Evolutionary conservation across 2,888 invertebrate genomes (phyloP), one percentile per base, ranked within the genome.

Genomic region (Teleiodes luculella): DNA sequence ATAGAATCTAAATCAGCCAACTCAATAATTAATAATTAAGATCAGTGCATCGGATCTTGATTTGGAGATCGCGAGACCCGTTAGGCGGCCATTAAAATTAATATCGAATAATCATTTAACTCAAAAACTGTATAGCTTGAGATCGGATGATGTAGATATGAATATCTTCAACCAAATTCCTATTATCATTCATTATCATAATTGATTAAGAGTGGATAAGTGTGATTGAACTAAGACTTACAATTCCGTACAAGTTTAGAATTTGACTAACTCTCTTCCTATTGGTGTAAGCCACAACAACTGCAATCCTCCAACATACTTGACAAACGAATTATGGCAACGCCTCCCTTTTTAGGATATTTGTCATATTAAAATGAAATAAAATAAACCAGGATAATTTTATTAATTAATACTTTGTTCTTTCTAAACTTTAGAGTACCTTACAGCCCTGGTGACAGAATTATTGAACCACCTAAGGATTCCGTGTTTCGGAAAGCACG

Each of bases 141-240:
- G 31, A 35, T 20, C 33, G 35, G 16, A 16, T 3, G 48, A 46
- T 46, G 14, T 14, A 48, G 48, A 48, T 48, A 48, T 48, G 35
- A 35, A 48, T 35, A n/a, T 3, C 35, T 47, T 47, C 43, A 31
- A 31, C 30, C 33, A 28, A 35, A 43, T 46, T 46, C 28, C 20
- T 43, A 39, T 41, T 33, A 48, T 24, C 30, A 54, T 52, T 24
- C 30, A 54, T 52, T 52, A 53, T 36, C 35, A 53, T 54, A 48
- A 48, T 54, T 48, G 48, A 54, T 48, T 35, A 48, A 48, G 30
- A 33, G 11, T n/a, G n/a, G 35, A 3, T 6, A 11, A 35, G 46
- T 10, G 13, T 10, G 48, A 20, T 35, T 20, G n/a, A 8, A 11
- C 13, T n/a, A 28, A 20, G 10, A n/a, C 18, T 10, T 13, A 11